Evolutionary conservation across 2,113 vertebrate genomes (phyloP).

Genomic region (Pagrus major): DNA sequence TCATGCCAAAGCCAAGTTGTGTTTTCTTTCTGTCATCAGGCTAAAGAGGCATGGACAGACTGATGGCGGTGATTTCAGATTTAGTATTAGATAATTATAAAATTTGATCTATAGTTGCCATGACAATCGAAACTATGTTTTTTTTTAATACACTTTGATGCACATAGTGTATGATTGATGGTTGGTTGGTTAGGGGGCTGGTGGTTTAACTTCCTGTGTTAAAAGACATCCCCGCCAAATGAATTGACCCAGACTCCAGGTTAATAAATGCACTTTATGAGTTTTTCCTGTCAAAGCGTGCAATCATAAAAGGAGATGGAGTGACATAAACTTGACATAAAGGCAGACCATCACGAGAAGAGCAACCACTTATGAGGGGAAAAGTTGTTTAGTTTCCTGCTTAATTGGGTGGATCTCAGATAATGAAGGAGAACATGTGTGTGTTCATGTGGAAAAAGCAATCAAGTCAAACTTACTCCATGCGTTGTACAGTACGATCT

Average conservation of each 20-base stretch:
- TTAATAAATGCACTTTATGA: slow-evolving; percentile 79
- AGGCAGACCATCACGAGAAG: slow-evolving; percentile 53
- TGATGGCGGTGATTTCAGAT: not conserved
- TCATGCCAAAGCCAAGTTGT: slow-evolving; percentile 18
- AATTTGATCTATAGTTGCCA: not conserved
- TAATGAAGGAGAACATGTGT: slow-evolving; percentile 65
- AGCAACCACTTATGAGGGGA: slow-evolving; percentile 52
- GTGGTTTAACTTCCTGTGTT: slow-evolving; percentile 76
- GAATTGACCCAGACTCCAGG: slow-evolving; percentile 73
- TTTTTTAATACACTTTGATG: not conserved
- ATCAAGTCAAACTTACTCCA: not conserved
- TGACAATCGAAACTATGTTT: not conserved
- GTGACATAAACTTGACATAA: slow-evolving; percentile 68
- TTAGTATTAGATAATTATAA: slow-evolving; percentile 8
- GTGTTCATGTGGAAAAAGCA: slow-evolving; percentile 36
- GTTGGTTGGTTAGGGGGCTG: slow-evolving; percentile 33
- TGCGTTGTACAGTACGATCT: too few species aligned
- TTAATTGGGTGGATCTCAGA: slow-evolving; percentile 68
- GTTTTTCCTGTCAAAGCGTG: slow-evolving; percentile 77
- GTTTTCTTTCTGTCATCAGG: not conserved
- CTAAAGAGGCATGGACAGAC: not conserved
- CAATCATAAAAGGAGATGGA: slow-evolving; percentile 71
- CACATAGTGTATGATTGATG: slow-evolving; percentile 8
- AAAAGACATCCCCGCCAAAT: slow-evolving; percentile 76
- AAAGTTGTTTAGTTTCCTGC: slow-evolving; percentile 57